Conservation (phyloP, 2,113 vertebrate genomes). For the Paramormyrops kingsleyae region DNA sequence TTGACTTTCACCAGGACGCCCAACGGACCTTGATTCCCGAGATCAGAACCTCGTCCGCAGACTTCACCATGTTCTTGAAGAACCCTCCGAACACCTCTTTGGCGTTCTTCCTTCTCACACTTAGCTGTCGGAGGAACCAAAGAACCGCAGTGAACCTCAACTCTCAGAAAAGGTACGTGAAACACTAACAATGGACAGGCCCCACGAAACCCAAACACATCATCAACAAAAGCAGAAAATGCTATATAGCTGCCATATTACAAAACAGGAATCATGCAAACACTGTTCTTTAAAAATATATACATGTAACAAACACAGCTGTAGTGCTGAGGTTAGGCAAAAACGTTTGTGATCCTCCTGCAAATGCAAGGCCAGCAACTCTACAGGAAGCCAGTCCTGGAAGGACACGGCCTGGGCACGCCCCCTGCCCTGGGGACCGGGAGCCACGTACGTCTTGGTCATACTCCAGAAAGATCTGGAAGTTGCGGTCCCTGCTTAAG, state of each 20-base stretch:
- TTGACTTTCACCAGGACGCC: neutral
- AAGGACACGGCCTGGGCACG: neutral
- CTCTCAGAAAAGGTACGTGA: neutral
- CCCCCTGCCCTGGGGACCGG: conserved; percentile 21
- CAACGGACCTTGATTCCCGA: conserved; percentile 83
- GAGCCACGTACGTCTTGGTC: conserved; percentile 87
- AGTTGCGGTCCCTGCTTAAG: conserved; percentile 90
- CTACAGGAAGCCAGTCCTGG: conserved; percentile 23
- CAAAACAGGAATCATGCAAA: neutral
- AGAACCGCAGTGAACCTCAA: neutral
- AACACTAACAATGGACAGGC: neutral
- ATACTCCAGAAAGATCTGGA: conserved; percentile 95
- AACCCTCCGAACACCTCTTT: conserved; percentile 97
- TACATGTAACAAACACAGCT: conserved; percentile 13
- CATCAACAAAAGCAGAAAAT: neutral
- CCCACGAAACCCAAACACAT: neutral
- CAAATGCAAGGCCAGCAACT: conserved; percentile 40
- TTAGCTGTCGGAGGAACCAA: conserved; percentile 63
- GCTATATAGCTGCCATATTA: neutral
- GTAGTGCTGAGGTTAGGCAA: conserved; percentile 49
- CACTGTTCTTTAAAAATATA: neutral
- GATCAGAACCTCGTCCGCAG: conserved; percentile 90
- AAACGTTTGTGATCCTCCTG: conserved; percentile 23
- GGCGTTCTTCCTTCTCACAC: conserved; percentile 87
- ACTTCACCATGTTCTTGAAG: conserved; percentile 90